These are phyloP conservation scores for Spinus pinus DNA, from an alignment of 2,797 vertebrate genomes.

Conservation along the genomic window DNA sequence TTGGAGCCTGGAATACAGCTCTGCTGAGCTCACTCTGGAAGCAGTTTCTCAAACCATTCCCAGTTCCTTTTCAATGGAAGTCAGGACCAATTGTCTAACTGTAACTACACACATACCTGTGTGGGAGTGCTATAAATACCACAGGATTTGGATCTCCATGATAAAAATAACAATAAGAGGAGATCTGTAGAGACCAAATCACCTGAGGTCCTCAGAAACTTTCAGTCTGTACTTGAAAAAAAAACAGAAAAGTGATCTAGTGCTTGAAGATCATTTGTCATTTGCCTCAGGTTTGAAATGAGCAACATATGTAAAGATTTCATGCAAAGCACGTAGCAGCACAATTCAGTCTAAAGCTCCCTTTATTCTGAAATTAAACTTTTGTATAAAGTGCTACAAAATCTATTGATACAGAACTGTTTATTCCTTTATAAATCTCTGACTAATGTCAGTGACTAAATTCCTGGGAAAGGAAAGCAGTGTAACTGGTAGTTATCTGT, in stretches of 20 bases:
- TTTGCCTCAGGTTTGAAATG: not conserved
- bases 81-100: not conserved
- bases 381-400: not conserved
- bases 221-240: not conserved
- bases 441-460: conserved; percentile 20
- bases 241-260: not conserved
- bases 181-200: not conserved
- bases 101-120: not conserved
- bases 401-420: not conserved
- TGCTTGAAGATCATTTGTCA: not conserved
- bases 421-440: conserved; percentile 13
- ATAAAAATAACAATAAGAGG: not conserved
- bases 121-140: not conserved
- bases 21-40: not conserved
- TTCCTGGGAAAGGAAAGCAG: not conserved
- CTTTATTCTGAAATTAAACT: not conserved
- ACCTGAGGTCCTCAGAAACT: not conserved
- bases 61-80: not conserved
- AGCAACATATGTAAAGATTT: not conserved
- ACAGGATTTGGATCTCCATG: not conserved
- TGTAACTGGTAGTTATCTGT: conserved; percentile 15
- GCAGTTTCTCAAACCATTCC: not conserved
- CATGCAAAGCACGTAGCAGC: not conserved
- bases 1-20: not conserved
- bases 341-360: not conserved